Evolutionary conservation across 2,113 vertebrate species (phyloP).

Genomic region (Scopus umbretta): DNA sequence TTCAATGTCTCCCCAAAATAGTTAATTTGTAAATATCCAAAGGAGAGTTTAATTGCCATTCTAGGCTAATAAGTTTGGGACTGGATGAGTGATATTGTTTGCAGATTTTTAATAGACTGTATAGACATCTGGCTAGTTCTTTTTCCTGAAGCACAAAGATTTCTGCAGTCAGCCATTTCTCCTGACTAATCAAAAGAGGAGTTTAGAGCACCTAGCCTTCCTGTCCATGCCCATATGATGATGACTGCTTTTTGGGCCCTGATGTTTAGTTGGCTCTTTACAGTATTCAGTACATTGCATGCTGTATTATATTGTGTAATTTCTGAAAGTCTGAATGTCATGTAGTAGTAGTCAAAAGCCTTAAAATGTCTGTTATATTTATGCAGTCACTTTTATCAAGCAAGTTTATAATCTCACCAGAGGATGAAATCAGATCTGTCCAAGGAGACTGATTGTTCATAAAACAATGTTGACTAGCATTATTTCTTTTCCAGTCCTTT

Average conservation of each 20-base stretch:
- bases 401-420: slow-evolving; percentile 33
- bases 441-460: slow-evolving; percentile 17
- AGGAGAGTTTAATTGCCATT: not conserved
- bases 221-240: not conserved
- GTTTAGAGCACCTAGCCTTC: not conserved
- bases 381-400: slow-evolving; percentile 36
- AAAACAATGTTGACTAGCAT: slow-evolving; percentile 10
- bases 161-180: not conserved
- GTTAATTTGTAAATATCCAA: not conserved
- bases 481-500: slow-evolving; percentile 49
- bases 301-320: not conserved
- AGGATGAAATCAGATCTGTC: slow-evolving; percentile 42
- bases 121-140: not conserved
- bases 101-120: not conserved
- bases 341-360: not conserved
- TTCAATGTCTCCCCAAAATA: not conserved
- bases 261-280: not conserved
- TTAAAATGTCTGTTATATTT: not conserved
- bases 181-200: not conserved
- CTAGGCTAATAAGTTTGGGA: not conserved
- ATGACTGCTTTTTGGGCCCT: not conserved
- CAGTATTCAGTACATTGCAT: not conserved
- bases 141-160: not conserved
- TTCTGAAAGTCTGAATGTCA: not conserved
- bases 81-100: not conserved